Base-by-base conservation (phyloP, 1,140 invertebrate species). In the Panagrolaimus sp. region DNA sequence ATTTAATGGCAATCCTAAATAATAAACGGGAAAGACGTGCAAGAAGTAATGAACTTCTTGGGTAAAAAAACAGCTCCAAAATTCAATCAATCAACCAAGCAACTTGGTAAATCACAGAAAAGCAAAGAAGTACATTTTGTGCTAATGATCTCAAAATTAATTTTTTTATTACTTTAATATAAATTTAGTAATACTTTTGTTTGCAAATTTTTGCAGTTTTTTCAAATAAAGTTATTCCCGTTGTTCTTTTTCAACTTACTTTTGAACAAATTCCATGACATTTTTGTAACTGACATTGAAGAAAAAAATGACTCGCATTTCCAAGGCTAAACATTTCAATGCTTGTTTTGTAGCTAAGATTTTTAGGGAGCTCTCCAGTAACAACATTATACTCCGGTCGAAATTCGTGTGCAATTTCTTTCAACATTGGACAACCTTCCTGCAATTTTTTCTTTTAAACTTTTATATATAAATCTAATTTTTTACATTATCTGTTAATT, bases 241-340 rank as follows among this genome's bases (percentile, higher is more conserved):
- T 38, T 38, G 7, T 38, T 38, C 31, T 38, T 38, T 38, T 38
- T n/a, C n/a, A n/a, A n/a, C 51, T 57, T 27, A 57, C 51, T 27
- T 57, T 57, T 57, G 20, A 27, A 57, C 51, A 57, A 2, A 57
- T 20, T 20, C 20, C 20, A 13, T 57, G 9, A 8, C 51, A 57
- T 27, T 57, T 57, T 57, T 57, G 20, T 25, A 57, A 16, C n/a
- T 57, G 20, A 20, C 51, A 57, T 57, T 57, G 51, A 57, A 57
- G 51, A 8, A 25, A 57, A 27, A 57, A 20, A 25, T 20, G 20
- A 57, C 51, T 57, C 51, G 51, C 20, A 13, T 23, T 57, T 20
- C 51, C 51, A n/a, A 27, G 51, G 20, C 27, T 27, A 20, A 57
- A 57, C 51, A 57, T 57, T 57, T 57, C 27, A 13, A 57, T 57